phyloP scores from a whole-genome alignment of 2,888 invertebrate species.

The Drosophila macrospina region DNA sequence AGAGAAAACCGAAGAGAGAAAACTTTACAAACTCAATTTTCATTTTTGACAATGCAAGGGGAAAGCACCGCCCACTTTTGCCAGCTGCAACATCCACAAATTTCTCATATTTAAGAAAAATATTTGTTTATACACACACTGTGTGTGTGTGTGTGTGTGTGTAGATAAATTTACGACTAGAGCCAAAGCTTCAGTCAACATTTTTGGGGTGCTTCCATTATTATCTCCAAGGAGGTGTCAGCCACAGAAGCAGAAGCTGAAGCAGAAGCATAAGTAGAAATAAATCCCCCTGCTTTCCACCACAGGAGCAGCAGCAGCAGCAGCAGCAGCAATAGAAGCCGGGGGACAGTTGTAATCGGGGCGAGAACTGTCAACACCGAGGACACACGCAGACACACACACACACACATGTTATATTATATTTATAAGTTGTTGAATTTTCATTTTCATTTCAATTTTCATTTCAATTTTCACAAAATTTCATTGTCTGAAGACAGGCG shows the following conservation, averaged over 20 bases:
- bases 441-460: slow-evolving; percentile 60
- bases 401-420: slow-evolving; percentile 39
- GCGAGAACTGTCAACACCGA: slow-evolving; percentile 57
- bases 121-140: slow-evolving; percentile 75
- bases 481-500: slow-evolving; percentile 73
- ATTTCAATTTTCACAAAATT: slow-evolving; percentile 62
- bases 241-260: slow-evolving; percentile 60
- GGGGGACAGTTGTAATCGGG: slow-evolving; percentile 1
- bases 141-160: slow-evolving; percentile 30
- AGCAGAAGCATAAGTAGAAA: slow-evolving; percentile 61
- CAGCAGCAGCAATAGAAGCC: not conserved
- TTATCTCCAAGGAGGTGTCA: slow-evolving; percentile 74
- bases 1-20: slow-evolving; percentile 33
- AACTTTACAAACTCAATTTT: slow-evolving; percentile 80
- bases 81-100: slow-evolving; percentile 51
- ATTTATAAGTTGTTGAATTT: slow-evolving; percentile 77
- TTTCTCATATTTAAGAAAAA: slow-evolving; percentile 76
- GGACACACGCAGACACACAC: slow-evolving; percentile 41
- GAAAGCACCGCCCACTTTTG: slow-evolving; percentile 58
- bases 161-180: slow-evolving; percentile 74
- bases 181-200: slow-evolving; percentile 51
- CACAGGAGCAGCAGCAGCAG: slow-evolving; percentile 6
- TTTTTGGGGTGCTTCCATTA: slow-evolving; percentile 54
- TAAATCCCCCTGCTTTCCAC: slow-evolving; percentile 8
- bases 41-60: slow-evolving; percentile 65